Evolutionary conservation across 2,797 vertebrate species (phyloP).

Genomic region (Gadopsis bispinosus): DNA sequence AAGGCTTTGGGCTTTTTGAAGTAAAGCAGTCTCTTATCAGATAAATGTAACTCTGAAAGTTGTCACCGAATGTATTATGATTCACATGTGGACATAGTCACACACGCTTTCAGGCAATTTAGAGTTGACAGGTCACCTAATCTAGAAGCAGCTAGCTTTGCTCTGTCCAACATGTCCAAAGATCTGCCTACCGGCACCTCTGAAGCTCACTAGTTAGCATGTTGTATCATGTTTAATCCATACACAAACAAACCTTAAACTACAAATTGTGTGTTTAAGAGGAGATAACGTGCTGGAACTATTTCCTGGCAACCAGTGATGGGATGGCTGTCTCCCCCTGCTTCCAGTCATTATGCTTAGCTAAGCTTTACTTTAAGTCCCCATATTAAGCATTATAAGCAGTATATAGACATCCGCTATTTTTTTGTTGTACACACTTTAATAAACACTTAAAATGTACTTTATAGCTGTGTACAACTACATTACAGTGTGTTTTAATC

Average conservation of each 20-base stretch:
- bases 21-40: neutral
- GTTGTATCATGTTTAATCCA: neutral
- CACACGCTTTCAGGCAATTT: neutral
- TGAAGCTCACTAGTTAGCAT: neutral
- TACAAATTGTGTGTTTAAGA: no score
- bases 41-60: neutral
- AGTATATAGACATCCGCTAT: neutral
- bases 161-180: neutral
- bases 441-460: neutral
- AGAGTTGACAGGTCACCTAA: neutral
- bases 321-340: neutral
- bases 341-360: neutral
- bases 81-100: neutral
- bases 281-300: neutral
- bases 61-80: neutral
- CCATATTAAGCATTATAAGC: neutral
- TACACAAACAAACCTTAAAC: no score
- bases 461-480: neutral
- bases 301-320: neutral
- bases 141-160: no score
- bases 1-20: neutral
- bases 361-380: neutral
- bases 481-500: neutral
- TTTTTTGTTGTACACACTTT: neutral
- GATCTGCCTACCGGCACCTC: neutral